A percentile compares a stretch with the other conserved stretches of the same genome.
Evolutionary conservation across 2,113 vertebrate species (phyloP).

Genomic region (Anoura caudifer): DNA sequence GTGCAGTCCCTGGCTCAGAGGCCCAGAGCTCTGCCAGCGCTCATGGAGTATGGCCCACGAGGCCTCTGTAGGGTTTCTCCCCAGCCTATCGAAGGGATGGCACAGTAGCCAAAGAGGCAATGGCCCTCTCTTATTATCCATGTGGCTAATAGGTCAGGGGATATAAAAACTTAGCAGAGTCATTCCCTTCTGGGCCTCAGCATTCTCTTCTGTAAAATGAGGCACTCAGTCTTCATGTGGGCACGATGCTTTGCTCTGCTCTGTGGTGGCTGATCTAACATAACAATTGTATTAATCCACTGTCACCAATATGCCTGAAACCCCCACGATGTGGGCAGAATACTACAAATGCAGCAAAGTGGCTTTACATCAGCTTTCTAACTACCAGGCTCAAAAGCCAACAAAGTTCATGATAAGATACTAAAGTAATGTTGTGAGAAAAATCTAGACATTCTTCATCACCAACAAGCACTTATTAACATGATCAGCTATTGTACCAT

Average conservation of each 20-base stretch:
- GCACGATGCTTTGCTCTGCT: neutral
- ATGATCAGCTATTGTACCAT: too few relatives aligned
- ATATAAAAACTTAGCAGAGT: neutral
- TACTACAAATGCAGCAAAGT: neutral
- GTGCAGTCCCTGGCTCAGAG: neutral
- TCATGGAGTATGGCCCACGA: neutral
- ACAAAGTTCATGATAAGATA: neutral
- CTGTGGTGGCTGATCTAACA: neutral
- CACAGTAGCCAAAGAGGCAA: accelerated
- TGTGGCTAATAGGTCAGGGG: neutral
- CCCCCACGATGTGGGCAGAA: accelerated
- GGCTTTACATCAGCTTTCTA: neutral
- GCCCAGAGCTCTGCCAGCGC: neutral
- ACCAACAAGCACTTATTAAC: neutral
- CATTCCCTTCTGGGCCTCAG: neutral
- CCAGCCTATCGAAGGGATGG: too few relatives aligned
- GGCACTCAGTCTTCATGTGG: neutral
- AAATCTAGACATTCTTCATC: neutral
- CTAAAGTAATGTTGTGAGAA: neutral
- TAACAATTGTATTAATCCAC: neutral
- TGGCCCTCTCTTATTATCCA: neutral
- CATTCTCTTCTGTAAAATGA: neutral
- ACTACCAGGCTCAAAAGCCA: neutral
- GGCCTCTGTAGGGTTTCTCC: neutral
- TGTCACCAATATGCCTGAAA: neutral